Conservation (phyloP, 2,797 vertebrate species). For the Cyclura pinguis region DNA sequence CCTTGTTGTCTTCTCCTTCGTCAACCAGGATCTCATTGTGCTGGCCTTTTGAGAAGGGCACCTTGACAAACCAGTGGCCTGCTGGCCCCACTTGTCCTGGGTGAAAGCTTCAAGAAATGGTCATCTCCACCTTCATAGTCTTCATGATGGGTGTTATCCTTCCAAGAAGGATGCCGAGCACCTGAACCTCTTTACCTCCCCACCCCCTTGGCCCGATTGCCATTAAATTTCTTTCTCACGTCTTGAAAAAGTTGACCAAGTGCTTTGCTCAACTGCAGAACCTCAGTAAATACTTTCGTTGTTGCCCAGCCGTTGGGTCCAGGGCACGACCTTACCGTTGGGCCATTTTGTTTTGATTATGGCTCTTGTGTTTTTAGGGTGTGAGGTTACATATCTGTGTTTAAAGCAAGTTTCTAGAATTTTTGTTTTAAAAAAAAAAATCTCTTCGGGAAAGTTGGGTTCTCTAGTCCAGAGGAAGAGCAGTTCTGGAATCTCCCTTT, state of each 20-base stretch:
- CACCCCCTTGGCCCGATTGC: not conserved
- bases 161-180: too few species aligned
- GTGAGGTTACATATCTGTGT: not conserved
- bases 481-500: not conserved
- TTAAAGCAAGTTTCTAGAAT: not conserved
- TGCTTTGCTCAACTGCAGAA: constrained; percentile 80
- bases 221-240: constrained; percentile 45
- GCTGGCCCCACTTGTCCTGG: not conserved
- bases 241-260: constrained; percentile 65
- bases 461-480: not conserved
- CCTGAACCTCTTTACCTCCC: not conserved
- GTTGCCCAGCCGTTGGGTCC: constrained; percentile 67
- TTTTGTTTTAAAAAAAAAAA: not conserved
- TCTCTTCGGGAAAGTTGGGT: not conserved
- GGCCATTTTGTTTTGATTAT: not conserved
- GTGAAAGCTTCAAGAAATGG: not conserved
- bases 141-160: too few species aligned
- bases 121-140: not conserved
- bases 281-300: constrained; percentile 75
- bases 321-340: constrained; percentile 80
- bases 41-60: not conserved
- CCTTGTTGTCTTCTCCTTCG: not conserved
- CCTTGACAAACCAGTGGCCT: not conserved
- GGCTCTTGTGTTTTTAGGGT: constrained; percentile 32
- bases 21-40: not conserved